Evolutionary conservation across 2,113 vertebrate genomes (phyloP), one percentile per base, ranked within the genome.

Genomic region (Phasianus colchicus): DNA sequence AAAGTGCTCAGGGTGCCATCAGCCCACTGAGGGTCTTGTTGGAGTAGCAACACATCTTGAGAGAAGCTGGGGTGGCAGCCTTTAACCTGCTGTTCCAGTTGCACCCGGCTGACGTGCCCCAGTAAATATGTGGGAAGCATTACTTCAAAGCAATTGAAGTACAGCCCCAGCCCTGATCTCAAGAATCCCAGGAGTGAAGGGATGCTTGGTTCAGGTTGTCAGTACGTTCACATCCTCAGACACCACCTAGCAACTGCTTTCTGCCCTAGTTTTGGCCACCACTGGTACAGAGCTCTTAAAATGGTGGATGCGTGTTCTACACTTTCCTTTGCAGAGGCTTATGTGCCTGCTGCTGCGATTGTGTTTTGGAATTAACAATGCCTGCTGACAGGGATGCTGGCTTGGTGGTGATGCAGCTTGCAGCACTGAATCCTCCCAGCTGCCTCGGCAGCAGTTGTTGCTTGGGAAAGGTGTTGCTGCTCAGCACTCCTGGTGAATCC

Each of bases 1-100:
- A 43, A 36, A 71, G 32, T n/a, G 57, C 24, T 2, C 1, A 0
- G 22, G 40, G 45, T 38, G 61, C 25, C 63, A 3, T 8, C n/a
- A 54, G 36, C 38, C 24, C 42, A 10, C 61, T 21, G 10, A 50
- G 32, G 16, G 50, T 74, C 45, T 48, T 12, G 21, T 6, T 18
- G 21, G 5, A 11, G 30, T 12, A 40, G 50, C 32, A 24, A 0
- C 3, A 0, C 3, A 36, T 17, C 2, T 3, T n/a, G 67, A 22
- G 6, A 3, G 0, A 5, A 58, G 72, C 61, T 71, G 50, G 29
- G 20, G 27, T 22, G 34, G 27, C 48, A 10, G n/a, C 1, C 43
- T 43, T 71, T 30, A 21, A 7, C 40, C 36, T 29, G 50, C 18
- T 58, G 80, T 47, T 47, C 36, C 36, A 12, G 61, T 64, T 38